Conservation (phyloP, 1,140 invertebrate species). For the Nautilus pompilius region DNA sequence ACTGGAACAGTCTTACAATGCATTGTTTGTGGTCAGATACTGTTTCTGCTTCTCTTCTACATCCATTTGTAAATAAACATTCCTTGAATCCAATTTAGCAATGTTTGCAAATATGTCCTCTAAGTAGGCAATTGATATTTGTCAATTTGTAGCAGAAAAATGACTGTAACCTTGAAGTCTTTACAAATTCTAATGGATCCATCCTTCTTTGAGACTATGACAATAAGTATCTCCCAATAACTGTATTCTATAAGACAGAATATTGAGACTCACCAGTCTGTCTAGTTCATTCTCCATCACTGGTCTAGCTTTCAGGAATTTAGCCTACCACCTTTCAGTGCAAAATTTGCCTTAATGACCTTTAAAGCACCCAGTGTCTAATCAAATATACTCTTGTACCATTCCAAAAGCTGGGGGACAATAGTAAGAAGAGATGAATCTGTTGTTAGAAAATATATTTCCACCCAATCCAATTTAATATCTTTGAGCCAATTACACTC, state of each 20-base stretch:
- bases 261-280: conserved; percentile 42
- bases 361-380: conserved; percentile 11
- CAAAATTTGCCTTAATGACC: conserved; percentile 16
- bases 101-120: conserved; percentile 16
- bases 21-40: conserved; percentile 21
- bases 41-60: conserved; percentile 14
- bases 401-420: neutral
- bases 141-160: conserved; percentile 18
- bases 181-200: conserved; percentile 26
- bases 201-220: conserved; percentile 19
- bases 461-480: conserved; percentile 18
- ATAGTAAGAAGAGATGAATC: too few species aligned
- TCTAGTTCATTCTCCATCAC: conserved; percentile 53
- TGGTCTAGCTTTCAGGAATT: conserved; percentile 34
- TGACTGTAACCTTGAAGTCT: conserved; percentile 44
- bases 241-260: conserved; percentile 49
- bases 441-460: conserved; percentile 5
- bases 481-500: conserved; percentile 17
- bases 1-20: conserved; percentile 18
- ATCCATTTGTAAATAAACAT: conserved; percentile 22
- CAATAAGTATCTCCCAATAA: conserved; percentile 32
- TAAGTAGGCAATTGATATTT: conserved; percentile 23
- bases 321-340: conserved; percentile 5
- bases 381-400: neutral
- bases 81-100: conserved; percentile 21